These are phyloP conservation scores for Aphaenogaster floridana DNA, from an alignment of 1,140 invertebrate genomes.

Conservation along the genomic window DNA sequence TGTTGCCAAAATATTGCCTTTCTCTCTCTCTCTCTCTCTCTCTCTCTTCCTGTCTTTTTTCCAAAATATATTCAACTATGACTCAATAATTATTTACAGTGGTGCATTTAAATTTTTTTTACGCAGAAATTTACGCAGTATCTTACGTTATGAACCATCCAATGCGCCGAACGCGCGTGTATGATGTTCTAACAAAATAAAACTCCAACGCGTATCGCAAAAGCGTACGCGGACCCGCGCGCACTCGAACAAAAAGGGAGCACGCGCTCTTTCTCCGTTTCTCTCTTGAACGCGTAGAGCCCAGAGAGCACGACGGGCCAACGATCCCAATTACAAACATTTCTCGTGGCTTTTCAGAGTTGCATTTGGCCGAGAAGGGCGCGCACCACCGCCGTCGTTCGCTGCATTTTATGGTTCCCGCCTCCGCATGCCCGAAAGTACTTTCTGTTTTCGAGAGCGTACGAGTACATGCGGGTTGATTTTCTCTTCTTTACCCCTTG, in stretches of 20 bases:
- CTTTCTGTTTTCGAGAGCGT: constrained; percentile 79
- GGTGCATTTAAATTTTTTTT: neutral
- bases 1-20: neutral
- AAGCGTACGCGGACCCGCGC: constrained; percentile 53
- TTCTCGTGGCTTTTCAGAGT: constrained; percentile 80
- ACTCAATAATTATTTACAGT: neutral
- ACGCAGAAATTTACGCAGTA: neutral
- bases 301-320: constrained; percentile 72
- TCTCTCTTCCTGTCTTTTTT: neutral
- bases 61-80: neutral
- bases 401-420: constrained; percentile 74
- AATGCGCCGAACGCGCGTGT: neutral
- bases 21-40: neutral
- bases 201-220: constrained; percentile 31
- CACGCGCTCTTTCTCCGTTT: constrained; percentile 41
- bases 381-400: constrained; percentile 41
- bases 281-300: constrained; percentile 61
- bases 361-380: constrained; percentile 77
- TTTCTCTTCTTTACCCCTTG: constrained; percentile 67
- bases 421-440: constrained; percentile 78
- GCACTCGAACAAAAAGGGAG: constrained; percentile 66
- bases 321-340: constrained; percentile 86
- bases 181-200: constrained; percentile 28
- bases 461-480: constrained; percentile 80
- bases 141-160: neutral